These are phyloP conservation scores for Platycnemis pennipes DNA, from an alignment of 2,888 invertebrate species.

Conservation along the genomic window DNA sequence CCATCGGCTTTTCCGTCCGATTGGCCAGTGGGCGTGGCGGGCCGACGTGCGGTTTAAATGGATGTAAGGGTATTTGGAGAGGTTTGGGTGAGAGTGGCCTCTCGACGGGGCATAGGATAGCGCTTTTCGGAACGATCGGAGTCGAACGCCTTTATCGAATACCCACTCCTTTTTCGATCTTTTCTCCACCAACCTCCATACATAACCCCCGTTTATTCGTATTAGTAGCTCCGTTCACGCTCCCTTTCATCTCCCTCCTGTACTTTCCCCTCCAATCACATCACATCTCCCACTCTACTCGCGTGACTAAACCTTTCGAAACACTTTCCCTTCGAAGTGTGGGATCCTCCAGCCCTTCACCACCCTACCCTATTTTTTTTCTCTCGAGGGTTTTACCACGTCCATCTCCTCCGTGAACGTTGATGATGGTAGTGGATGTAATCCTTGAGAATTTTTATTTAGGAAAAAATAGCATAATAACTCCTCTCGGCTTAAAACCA, in stretches of 20 bases:
- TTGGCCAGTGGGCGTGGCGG: conserved; percentile 24
- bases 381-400: too few species aligned
- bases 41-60: neutral
- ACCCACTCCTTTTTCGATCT: conserved; percentile 18
- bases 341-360: too few species aligned
- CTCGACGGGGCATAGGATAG: neutral
- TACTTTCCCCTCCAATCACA: neutral
- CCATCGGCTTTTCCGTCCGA: conserved; percentile 59
- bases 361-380: too few species aligned
- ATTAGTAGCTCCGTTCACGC: neutral
- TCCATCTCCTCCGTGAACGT: too few species aligned
- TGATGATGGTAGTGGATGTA: too few species aligned
- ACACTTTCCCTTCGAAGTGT: neutral
- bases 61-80: neutral
- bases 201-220: neutral
- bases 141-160: conserved; percentile 39
- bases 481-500: too few species aligned
- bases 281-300: neutral
- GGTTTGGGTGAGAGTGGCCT: neutral
- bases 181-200: neutral
- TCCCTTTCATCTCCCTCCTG: neutral
- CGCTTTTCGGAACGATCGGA: neutral
- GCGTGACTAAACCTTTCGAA: neutral
- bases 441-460: too few species aligned
- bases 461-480: too few species aligned